phyloP scores from a whole-genome alignment of 1,140 invertebrate species.

The Papilio machaon region DNA sequence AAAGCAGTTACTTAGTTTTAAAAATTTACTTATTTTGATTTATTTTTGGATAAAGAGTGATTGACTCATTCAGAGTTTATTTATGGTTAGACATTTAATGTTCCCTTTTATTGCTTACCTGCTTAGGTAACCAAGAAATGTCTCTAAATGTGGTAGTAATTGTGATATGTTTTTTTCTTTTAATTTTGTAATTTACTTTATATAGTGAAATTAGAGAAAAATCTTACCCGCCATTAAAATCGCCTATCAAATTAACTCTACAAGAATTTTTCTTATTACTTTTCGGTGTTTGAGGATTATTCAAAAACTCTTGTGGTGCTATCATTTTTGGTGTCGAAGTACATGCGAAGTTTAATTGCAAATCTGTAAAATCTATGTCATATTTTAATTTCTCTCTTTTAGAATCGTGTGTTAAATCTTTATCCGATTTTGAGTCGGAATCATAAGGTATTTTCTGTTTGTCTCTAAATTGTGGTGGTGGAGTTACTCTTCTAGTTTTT shows the following conservation, averaged over 20 bases:
- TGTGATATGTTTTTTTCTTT: slow-evolving; percentile 15
- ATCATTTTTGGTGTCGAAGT: slow-evolving; percentile 80
- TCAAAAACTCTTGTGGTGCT: slow-evolving; percentile 70
- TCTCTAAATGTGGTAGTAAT: not conserved
- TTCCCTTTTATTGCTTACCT: no score
- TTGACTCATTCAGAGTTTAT: no score
- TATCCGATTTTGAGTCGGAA: slow-evolving; percentile 65
- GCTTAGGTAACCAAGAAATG: no score
- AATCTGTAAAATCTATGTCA: slow-evolving; percentile 70
- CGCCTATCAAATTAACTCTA: slow-evolving; percentile 68
- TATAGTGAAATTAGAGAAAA: slow-evolving; percentile 12
- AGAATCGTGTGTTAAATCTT: slow-evolving; percentile 70
- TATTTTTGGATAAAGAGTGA: not conserved
- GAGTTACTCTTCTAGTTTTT: slow-evolving; percentile 68
- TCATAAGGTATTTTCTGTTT: slow-evolving; percentile 72
- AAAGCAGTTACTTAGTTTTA: not conserved
- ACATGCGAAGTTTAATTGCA: slow-evolving; percentile 75
- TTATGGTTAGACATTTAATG: no score
- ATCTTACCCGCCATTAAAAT: slow-evolving; percentile 74
- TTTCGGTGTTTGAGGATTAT: slow-evolving; percentile 48
- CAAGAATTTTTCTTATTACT: slow-evolving; percentile 63
- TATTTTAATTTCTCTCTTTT: slow-evolving; percentile 79
- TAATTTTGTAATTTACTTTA: not conserved
- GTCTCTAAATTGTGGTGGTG: slow-evolving; percentile 78
- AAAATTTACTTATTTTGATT: slow-evolving; percentile 6